phyloP scores from a whole-genome alignment of 1,140 invertebrate species.

The Holotrichia oblita region DNA sequence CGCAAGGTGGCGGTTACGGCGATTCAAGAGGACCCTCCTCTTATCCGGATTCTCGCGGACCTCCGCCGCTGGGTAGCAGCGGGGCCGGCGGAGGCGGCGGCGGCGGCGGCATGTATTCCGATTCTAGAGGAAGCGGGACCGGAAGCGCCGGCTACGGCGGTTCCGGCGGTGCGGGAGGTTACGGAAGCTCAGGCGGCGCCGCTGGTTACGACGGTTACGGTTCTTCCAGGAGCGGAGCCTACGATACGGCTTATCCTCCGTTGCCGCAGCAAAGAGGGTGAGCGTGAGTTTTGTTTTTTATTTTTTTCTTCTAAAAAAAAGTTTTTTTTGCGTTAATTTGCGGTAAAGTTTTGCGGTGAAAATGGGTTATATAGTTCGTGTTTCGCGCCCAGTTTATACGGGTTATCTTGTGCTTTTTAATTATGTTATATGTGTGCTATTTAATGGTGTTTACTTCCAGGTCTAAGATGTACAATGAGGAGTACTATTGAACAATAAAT shows the following conservation, averaged over 20 bases:
- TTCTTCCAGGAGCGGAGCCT: slow-evolving; percentile 37
- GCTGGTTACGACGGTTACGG: slow-evolving; percentile 45
- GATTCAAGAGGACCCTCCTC: slow-evolving; percentile 42
- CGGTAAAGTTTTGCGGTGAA: no score
- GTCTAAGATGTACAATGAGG: slow-evolving; percentile 29
- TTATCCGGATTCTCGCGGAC: slow-evolving; percentile 42
- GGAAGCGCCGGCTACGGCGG: neutral
- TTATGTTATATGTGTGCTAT: slow-evolving; percentile 16
- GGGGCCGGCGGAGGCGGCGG: neutral
- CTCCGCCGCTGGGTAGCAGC: neutral
- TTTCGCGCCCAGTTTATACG: no score
- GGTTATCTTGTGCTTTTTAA: no score
- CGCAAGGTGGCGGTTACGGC: slow-evolving; percentile 44
- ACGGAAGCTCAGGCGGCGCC: slow-evolving; percentile 27
- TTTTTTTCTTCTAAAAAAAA: neutral
- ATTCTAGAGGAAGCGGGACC: slow-evolving; percentile 5
- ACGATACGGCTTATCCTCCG: slow-evolving; percentile 58
- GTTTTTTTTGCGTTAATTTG: no score
- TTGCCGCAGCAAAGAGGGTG: slow-evolving; percentile 59
- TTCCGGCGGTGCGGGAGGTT: slow-evolving; percentile 41
- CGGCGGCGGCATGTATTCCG: slow-evolving; percentile 42
- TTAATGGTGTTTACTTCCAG: slow-evolving; percentile 30
- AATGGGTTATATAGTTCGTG: no score
- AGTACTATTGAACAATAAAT: slow-evolving; percentile 18
- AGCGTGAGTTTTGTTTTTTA: slow-evolving; percentile 42